A percentile compares a stretch with the other conserved stretches of the same genome.
Evolutionary conservation across 1,140 invertebrate species (phyloP).

Genomic region (Ptiloglossa arizonensis): DNA sequence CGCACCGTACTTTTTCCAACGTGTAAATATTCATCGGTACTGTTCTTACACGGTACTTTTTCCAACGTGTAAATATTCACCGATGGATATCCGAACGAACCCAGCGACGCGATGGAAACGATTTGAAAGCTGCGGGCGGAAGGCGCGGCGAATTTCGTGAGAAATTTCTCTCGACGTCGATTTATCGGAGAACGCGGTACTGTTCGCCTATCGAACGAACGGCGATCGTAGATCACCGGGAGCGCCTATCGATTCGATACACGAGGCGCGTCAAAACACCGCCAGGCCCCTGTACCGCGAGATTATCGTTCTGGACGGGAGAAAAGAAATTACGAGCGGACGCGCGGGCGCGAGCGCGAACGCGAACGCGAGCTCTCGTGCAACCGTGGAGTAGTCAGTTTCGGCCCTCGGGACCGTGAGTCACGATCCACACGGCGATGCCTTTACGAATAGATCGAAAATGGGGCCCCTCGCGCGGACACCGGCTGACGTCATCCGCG

Average conservation of each 20-base stretch:
- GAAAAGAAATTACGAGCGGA: conserved; percentile 24
- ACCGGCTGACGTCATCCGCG: conserved; percentile 57
- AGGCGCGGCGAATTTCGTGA: background rate
- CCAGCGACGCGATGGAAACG: background rate
- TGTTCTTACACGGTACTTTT: too few relatives aligned
- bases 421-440: conserved; percentile 48
- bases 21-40: too few relatives aligned
- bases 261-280: conserved; percentile 14
- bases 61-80: too few relatives aligned
- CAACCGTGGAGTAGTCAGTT: too few relatives aligned
- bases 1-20: too few relatives aligned
- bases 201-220: background rate
- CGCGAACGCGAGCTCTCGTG: too few relatives aligned
- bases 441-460: conserved; percentile 45
- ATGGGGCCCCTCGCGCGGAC: conserved; percentile 23
- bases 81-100: background rate
- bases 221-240: conserved; percentile 16
- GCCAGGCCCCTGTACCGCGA: background rate
- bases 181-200: too few relatives aligned
- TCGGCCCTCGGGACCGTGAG: conserved; percentile 38
- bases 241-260: background rate
- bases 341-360: too few relatives aligned
- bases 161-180: conserved; percentile 1
- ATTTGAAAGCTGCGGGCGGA: background rate
- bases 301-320: background rate